Conservation (phyloP, 2,888 invertebrate species). For the Tiliacea citrago region DNA sequence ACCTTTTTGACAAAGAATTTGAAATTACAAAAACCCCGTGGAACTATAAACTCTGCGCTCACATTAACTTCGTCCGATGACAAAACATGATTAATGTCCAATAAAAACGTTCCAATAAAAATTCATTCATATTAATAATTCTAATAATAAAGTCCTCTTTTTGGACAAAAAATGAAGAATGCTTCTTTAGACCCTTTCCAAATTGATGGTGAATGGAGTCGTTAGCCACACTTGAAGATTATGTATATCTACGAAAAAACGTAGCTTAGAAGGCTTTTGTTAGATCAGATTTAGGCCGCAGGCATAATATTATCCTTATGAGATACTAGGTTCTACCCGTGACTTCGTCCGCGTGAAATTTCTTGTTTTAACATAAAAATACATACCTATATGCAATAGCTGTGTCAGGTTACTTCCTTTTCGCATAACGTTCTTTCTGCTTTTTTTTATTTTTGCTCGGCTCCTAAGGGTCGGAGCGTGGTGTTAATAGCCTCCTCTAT, state of each 20-base stretch:
- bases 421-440: too few species aligned
- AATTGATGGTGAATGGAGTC: constrained; percentile 61
- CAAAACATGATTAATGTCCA: constrained; percentile 83
- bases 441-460: too few species aligned
- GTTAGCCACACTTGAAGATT: constrained; percentile 70
- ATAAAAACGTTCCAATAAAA: constrained; percentile 81
- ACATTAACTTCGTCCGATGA: constrained; percentile 74
- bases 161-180: constrained; percentile 69
- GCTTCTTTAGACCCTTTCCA: constrained; percentile 35
- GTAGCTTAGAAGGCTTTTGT: background rate
- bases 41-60: constrained; percentile 51
- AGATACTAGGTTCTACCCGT: too few species aligned
- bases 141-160: constrained; percentile 72
- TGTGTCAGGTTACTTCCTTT: too few species aligned
- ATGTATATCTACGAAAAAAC: background rate
- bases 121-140: constrained; percentile 82
- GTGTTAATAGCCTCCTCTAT: too few species aligned
- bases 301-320: background rate
- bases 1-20: constrained; percentile 33
- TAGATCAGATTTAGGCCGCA: constrained; percentile 6
- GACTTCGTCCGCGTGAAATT: too few species aligned
- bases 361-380: too few species aligned
- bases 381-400: too few species aligned
- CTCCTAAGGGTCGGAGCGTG: too few species aligned
- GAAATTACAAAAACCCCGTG: constrained; percentile 7